Conservation (phyloP, 2,888 invertebrate genomes). For the Ischnura elegans region DNA sequence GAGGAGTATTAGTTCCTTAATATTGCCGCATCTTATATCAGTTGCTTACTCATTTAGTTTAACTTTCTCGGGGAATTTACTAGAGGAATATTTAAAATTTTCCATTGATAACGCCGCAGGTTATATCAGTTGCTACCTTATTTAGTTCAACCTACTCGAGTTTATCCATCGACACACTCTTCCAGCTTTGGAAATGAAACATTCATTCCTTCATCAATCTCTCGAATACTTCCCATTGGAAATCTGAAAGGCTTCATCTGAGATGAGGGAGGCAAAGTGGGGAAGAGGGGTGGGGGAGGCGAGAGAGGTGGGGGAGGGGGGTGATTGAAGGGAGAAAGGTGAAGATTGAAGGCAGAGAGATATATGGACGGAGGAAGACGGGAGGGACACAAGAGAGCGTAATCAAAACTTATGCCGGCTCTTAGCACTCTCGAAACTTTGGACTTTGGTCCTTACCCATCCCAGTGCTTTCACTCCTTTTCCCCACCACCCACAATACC, state of each 20-base stretch:
- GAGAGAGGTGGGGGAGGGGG: neutral
- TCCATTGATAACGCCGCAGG: neutral
- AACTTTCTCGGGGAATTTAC: no score
- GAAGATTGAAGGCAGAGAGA: neutral
- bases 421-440: conserved; percentile 62
- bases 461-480: neutral
- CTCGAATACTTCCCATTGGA: conserved; percentile 24
- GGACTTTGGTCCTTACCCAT: conserved; percentile 44
- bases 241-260: neutral
- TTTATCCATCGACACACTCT: neutral
- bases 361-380: neutral
- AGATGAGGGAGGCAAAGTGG: neutral
- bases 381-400: conserved; percentile 46
- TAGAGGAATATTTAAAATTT: neutral
- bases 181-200: neutral
- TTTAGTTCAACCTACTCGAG: neutral
- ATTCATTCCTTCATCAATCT: conserved; percentile 37
- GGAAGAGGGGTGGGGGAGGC: neutral
- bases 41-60: no score
- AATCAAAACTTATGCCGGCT: conserved; percentile 63
- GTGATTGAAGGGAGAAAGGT: neutral
- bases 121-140: neutral
- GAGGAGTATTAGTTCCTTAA: no score
- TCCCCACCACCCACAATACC: neutral
- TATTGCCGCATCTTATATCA: no score